Base-by-base conservation (phyloP, 2,113 vertebrate genomes). In the Pterocles orientalis region DNA sequence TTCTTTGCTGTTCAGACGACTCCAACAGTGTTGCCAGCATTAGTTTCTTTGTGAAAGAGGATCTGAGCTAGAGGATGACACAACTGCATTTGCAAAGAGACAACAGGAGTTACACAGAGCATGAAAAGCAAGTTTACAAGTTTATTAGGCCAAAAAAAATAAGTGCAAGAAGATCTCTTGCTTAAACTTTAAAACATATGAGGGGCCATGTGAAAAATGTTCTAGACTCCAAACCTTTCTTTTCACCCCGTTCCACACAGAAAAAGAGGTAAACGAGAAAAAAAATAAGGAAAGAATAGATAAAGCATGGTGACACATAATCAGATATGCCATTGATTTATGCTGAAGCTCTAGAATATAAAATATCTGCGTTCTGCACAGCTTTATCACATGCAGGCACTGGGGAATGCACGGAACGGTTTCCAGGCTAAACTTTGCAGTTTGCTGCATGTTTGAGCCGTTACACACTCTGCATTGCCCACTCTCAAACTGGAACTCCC, bases 91-190 rank as follows among this genome's bases (percentile, higher is more conserved):
- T 87, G 95, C 0, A 0, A 93, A 90, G 94, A 94, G 75, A 95
- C 66, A 94, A 94, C 54, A 92, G 77, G 77, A 95, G 87, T 95
- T 97, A 87, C 62, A 76, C 19, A 62, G 75, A 92, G 73, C 82
- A 86, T 80, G 85, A 91, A 93, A 94, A 80, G 83, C 78, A 87
- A 8, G 54, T 91, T 93, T 60, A 72, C 62, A 92, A 91, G 83
- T 97, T 96, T 96, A 96, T 96, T 96, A 92, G 94, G 88, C 53
- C 6, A 80, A 69, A 51, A 48, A 71, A 85, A 92, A 14, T 25
- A 51, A 29, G 13, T 33, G 57, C 58, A 85, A 68, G 66, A 83
- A 85, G 39, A 70, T 36, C 31, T 88, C 87, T 93, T 90, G 87
- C 70, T 86, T 87, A 14, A 90, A 81, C 50, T 87, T 53, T 54